Evolutionary conservation across 2,113 vertebrate species (phyloP).

Genomic region (Elephas maximus): DNA sequence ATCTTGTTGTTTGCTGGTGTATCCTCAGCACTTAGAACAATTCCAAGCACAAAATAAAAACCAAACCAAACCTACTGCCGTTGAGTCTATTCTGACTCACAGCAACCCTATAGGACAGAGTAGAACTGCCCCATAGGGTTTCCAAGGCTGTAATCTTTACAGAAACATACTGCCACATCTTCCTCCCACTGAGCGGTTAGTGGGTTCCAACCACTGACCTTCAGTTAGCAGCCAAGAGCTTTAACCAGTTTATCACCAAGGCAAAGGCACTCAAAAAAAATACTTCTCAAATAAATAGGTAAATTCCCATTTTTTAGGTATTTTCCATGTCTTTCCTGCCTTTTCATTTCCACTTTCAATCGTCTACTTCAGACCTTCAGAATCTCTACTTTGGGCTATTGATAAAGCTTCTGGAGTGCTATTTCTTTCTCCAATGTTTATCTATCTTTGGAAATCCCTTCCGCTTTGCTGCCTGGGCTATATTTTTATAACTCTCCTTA

Average conservation of each 20-base stretch:
- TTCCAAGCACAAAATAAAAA: no score
- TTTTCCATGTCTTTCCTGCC: background rate
- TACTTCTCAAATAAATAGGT: background rate
- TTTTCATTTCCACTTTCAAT: background rate
- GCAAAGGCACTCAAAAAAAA: background rate
- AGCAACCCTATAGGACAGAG: no score
- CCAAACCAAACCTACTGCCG: no score
- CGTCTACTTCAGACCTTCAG: background rate
- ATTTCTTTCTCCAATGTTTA: background rate
- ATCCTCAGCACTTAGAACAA: background rate
- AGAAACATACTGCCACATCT: no score
- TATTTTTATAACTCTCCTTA: background rate
- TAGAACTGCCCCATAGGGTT: no score
- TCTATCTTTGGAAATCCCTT: background rate
- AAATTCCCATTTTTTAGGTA: background rate
- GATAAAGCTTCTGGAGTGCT: background rate
- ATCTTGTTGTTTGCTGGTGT: background rate
- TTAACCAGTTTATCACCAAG: no score
- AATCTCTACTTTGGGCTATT: background rate
- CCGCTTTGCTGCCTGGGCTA: background rate
- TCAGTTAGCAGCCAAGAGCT: no score
- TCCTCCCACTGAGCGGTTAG: no score
- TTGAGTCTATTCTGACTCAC: no score
- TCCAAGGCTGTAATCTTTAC: no score
- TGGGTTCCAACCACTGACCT: no score